Base-by-base conservation (phyloP, 2,113 vertebrate genomes). In the Zosterops japonicus region DNA sequence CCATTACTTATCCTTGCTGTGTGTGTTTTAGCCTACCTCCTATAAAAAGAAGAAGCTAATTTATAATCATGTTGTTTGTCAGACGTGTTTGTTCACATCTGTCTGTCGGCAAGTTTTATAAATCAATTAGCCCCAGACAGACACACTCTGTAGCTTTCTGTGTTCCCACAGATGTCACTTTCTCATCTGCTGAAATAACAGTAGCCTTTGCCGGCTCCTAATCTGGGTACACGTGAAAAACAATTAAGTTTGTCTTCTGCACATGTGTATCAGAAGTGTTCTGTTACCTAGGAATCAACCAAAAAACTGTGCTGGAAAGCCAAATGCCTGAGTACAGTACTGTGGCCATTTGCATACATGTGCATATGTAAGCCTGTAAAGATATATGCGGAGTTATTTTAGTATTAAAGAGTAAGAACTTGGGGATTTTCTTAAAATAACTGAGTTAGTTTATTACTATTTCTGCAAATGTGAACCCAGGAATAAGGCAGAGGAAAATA, bases 71-170 rank as follows among this genome's bases (percentile, higher is more conserved):
- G 89, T 90, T 86, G 82, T 96, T 97, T 97, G 90, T 95, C 53
- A 6, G 21, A 53, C 67, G 59, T 91, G 90, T 71, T 97, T 93
- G 77, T 75, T 95, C 94, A 90, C 82, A 93, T 97, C 95, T 95
- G 96, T 97, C 96, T 96, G 93, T 97, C 90, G 42, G 94, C 79
- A 90, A 80, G 91, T 95, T 83, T 87, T 96, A 95, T 95, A 97
- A 98, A 97, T 98, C 97, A 97, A 80, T 97, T 98, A 96, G 94
- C 91, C 91, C 79, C 90, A 92, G 94, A 94, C 81, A 94, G 97
- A 96, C 93, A 96, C 33, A 74, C 93, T 95, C 80, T 18, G 52
- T 93, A 94, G 85, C 87, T 87, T 81, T 93, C 92, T 74, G 74
- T 89, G 94, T 97, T 97, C 95, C 91, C 97, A 97, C 94, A 97